A percentile compares a stretch with the other conserved stretches of the same genome.
Evolutionary conservation across 2,888 invertebrate species (phyloP).

Genomic region (Ectemnius continuus): DNA sequence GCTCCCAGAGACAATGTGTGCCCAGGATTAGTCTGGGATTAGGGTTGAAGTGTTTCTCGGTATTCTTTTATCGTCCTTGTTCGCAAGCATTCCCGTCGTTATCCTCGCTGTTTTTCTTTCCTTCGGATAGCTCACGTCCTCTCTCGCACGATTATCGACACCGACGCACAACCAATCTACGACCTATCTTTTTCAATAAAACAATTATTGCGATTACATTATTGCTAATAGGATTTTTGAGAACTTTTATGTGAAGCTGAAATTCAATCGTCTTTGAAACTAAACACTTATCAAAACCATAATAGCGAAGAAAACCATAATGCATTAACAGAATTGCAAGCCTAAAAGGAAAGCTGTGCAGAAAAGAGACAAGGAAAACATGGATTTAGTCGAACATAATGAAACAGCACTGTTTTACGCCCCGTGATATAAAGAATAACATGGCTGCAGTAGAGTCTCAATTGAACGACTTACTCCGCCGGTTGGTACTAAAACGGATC

Average conservation of each 20-base stretch:
- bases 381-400: neutral
- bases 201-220: too few relatives aligned
- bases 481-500: neutral
- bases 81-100: neutral
- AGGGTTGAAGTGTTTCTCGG: slow-evolving; percentile 7
- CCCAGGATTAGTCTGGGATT: slow-evolving; percentile 7
- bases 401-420: neutral
- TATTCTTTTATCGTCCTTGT: slow-evolving; percentile 9
- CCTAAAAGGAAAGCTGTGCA: too few relatives aligned
- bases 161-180: neutral
- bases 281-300: too few relatives aligned
- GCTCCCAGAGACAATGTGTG: slow-evolving; percentile 10
- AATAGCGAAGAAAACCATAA: too few relatives aligned
- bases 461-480: neutral
- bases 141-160: neutral
- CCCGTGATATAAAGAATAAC: neutral
- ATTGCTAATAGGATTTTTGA: too few relatives aligned
- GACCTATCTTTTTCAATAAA: too few relatives aligned
- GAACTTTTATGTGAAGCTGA: too few relatives aligned
- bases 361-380: too few relatives aligned
- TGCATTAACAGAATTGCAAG: too few relatives aligned
- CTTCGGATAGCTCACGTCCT: neutral
- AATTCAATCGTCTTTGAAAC: too few relatives aligned
- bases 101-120: neutral
- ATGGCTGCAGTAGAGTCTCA: neutral